A percentile compares a stretch with the other conserved stretches of the same genome.
Evolutionary conservation across 2,888 invertebrate species (phyloP).

Genomic region (Lysandra bellargus): DNA sequence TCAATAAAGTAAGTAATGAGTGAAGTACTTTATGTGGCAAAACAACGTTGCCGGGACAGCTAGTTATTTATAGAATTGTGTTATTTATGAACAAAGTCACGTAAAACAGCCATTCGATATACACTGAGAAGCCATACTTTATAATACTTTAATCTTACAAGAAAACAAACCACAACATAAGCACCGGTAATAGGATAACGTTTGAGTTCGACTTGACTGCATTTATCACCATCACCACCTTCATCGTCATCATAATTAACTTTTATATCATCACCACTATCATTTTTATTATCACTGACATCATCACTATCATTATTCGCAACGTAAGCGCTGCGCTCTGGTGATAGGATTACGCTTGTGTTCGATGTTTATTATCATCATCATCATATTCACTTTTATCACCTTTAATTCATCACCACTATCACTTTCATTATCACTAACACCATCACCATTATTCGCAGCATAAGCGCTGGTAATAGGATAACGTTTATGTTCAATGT

Average conservation of each 20-base stretch:
- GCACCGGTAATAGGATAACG: not conserved
- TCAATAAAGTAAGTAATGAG: too few species aligned
- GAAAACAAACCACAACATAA: not conserved
- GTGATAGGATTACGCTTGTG: not conserved
- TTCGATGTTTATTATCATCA: not conserved
- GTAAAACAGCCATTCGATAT: not conserved
- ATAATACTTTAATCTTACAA: conserved; percentile 20
- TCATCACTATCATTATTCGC: too few species aligned
- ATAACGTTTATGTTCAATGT: not conserved
- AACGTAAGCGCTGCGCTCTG: not conserved
- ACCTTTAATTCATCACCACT: not conserved
- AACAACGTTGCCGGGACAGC: too few species aligned
- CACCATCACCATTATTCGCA: too few species aligned
- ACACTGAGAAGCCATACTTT: not conserved
- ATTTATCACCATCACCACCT: not conserved
- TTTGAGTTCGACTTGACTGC: conserved; percentile 14
- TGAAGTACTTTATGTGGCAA: too few species aligned
- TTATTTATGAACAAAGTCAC: not conserved
- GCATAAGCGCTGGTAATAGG: not conserved
- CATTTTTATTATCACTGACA: not conserved
- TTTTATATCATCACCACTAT: not conserved
- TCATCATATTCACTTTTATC: not conserved
- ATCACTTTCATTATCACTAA: not conserved
- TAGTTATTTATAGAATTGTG: too few species aligned
- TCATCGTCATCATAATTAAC: not conserved